Evolutionary conservation across 2,888 invertebrate genomes (phyloP).

Genomic region (Congeria kusceri): DNA sequence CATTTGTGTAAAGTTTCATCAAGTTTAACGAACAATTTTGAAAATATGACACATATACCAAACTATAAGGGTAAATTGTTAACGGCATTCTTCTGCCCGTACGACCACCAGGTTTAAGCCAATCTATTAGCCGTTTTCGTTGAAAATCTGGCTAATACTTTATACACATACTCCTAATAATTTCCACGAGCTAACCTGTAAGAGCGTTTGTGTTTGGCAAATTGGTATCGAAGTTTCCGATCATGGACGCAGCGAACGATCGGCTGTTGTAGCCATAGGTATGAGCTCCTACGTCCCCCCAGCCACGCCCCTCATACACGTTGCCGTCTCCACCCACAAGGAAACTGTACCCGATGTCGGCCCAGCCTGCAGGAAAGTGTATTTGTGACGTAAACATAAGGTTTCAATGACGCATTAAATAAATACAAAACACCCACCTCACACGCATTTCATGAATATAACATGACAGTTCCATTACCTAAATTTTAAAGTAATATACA

Average conservation of each 20-base stretch:
- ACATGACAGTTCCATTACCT: too few species aligned
- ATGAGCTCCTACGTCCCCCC: slow-evolving; percentile 91
- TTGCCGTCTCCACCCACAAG: slow-evolving; percentile 84
- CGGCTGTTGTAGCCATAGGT: slow-evolving; percentile 88
- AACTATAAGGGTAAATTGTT: too few species aligned
- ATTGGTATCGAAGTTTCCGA: slow-evolving; percentile 73
- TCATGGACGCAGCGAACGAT: slow-evolving; percentile 70
- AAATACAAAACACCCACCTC: not conserved
- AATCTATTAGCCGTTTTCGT: too few species aligned
- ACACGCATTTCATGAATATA: too few species aligned
- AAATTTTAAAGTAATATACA: too few species aligned
- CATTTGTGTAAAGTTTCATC: too few species aligned
- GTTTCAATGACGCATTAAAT: not conserved
- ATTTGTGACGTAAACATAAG: too few species aligned
- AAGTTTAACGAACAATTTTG: too few species aligned
- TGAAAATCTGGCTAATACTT: too few species aligned
- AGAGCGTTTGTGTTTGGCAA: slow-evolving; percentile 70
- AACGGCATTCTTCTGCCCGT: too few species aligned
- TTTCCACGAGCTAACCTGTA: slow-evolving; percentile 15
- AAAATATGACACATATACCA: too few species aligned
- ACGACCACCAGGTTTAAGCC: too few species aligned
- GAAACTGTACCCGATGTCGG: slow-evolving; percentile 87
- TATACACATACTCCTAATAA: not conserved
- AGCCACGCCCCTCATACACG: slow-evolving; percentile 91
- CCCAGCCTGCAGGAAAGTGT: slow-evolving; percentile 48